Base-by-base conservation (phyloP, 2,113 vertebrate genomes). In the Gnathonemus echidnorhynchus region DNA sequence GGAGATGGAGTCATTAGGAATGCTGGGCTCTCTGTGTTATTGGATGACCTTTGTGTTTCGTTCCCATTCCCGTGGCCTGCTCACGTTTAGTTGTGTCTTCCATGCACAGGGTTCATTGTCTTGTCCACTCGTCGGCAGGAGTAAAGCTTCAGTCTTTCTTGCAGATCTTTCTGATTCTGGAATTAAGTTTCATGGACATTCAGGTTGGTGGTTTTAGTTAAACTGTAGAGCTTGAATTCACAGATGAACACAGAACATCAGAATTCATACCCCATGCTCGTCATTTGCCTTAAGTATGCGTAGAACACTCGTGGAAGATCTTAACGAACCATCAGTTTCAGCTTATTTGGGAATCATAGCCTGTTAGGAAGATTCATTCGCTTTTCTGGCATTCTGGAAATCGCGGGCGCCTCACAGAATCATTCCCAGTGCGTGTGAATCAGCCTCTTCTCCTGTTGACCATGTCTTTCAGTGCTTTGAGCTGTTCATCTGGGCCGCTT, bases 401-500 rank as follows among this genome's bases (percentile, higher is more conserved):
- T 95, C 91, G 91, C 95, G 94, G 88, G 89, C 88, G 92, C 94
- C 93, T 93, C 92, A 24, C 27, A 90, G 94, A 93, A 95, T 96
- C 95, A 95, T 93, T 93, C 92, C 92, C 91, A 21, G 45, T 53
- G 90, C 13, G 91, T 94, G 94, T 95, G 95, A 94, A 94, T 95
- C 92, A 88, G 92, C 92, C 92, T 93, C 91, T 93, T 93, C 90
- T 90, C 88, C 89, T 24, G 92, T 92, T 93, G 95, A 95, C 94
- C 95, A 88, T 91, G 94, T 92, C 93, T 96, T 95, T 95, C 93
- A 95, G 84, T 94, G 91, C 88, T 77, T 93, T 35, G 77, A 90
- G 92, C 93, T 95, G 94, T 95, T 95, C 92, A 95, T 94, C 93
- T 93, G 94, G 92, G 91, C 91, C 27, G 89, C 92, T 92, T 94